Conservation (phyloP, 1,140 invertebrate genomes). For the Pseudomyrmex concolor region DNA sequence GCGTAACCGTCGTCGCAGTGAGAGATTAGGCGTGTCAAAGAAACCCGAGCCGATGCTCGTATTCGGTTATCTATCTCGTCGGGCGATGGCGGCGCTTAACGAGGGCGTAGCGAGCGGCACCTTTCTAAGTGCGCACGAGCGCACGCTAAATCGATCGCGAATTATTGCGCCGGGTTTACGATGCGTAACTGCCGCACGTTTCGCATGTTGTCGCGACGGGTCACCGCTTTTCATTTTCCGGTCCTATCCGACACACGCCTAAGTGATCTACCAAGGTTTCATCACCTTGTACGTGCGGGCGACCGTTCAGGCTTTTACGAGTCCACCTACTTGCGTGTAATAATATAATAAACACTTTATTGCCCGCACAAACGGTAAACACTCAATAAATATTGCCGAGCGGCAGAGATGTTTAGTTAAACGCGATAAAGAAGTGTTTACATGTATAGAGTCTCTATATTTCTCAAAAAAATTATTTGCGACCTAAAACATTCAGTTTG, state of each 20-base stretch:
- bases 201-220: slow-evolving; percentile 20
- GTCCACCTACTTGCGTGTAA: slow-evolving; percentile 33
- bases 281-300: not conserved
- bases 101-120: slow-evolving; percentile 20
- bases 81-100: slow-evolving; percentile 33
- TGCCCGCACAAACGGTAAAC: slow-evolving; percentile 31
- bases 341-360: slow-evolving; percentile 40
- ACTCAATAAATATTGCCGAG: slow-evolving; percentile 47
- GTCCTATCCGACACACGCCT: not conserved
- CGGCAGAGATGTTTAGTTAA: not conserved
- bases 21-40: slow-evolving; percentile 47
- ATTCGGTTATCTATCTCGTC: slow-evolving; percentile 32
- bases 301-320: slow-evolving; percentile 32
- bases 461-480: not conserved
- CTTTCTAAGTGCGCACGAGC: slow-evolving; percentile 45
- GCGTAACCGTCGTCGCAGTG: not conserved
- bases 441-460: not conserved
- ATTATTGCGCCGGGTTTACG: slow-evolving; percentile 66
- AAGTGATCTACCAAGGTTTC: slow-evolving; percentile 1
- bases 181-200: slow-evolving; percentile 45
- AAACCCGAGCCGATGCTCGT: slow-evolving; percentile 16
- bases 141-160: slow-evolving; percentile 63
- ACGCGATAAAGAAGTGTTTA: not conserved
- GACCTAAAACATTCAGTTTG: not conserved
- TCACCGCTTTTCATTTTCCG: slow-evolving; percentile 54